These are phyloP conservation scores for Callorhinus ursinus DNA, from an alignment of 2,113 vertebrate genomes.

Conservation along the genomic window DNA sequence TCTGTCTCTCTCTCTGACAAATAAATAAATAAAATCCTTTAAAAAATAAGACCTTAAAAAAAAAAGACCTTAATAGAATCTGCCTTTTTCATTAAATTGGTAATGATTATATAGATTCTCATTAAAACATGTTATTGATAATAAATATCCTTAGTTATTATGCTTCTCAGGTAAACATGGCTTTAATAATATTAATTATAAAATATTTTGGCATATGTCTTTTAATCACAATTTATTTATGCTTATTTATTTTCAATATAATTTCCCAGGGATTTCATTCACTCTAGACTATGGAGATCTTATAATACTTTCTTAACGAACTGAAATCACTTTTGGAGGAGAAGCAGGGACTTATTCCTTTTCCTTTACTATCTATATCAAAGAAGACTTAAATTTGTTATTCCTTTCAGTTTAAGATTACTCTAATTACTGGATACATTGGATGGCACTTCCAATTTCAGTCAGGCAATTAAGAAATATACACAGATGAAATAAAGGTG, in stretches of 20 bases:
- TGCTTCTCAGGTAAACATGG: neutral
- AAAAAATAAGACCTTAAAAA: neutral
- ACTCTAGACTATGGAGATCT: neutral
- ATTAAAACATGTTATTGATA: neutral
- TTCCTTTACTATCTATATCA: neutral
- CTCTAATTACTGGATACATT: neutral
- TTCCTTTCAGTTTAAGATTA: neutral
- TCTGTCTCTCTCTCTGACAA: neutral
- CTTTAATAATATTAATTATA: neutral
- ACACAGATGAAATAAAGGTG: neutral
- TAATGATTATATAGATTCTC: neutral
- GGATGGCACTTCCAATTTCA: neutral
- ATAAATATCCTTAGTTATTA: neutral
- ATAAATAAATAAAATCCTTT: neutral
- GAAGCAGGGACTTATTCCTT: neutral
- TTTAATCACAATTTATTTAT: neutral
- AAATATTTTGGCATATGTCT: neutral
- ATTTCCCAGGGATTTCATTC: neutral
- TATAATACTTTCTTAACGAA: neutral
- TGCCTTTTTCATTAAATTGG: neutral
- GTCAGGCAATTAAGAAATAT: neutral
- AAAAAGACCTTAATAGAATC: neutral
- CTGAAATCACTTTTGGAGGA: neutral
- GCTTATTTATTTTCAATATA: neutral
- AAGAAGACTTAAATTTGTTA: neutral